Evolutionary conservation across 2,888 invertebrate species (phyloP).

Genomic region (Temnothorax rugatulus): DNA sequence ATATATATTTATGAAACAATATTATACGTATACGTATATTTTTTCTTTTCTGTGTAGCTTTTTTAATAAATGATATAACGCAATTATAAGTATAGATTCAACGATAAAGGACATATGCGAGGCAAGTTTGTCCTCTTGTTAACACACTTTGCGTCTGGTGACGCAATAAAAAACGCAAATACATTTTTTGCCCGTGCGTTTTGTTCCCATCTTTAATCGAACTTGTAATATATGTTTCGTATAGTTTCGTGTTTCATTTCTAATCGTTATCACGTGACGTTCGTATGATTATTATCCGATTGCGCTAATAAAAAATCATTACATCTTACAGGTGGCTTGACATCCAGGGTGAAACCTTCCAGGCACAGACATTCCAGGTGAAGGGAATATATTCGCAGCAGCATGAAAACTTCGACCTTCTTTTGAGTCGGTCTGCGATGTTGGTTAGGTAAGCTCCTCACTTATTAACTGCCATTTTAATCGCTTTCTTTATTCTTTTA

Average conservation of each 20-base stretch:
- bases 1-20: too few relatives aligned
- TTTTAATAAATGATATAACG: slow-evolving; percentile 1
- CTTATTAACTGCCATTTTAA: neutral
- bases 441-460: slow-evolving; percentile 82
- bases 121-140: slow-evolving; percentile 25
- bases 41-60: neutral
- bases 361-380: too few relatives aligned
- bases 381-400: slow-evolving; percentile 81
- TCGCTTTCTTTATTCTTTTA: neutral
- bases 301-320: slow-evolving; percentile 17
- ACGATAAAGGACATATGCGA: neutral
- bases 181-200: slow-evolving; percentile 14
- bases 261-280: neutral
- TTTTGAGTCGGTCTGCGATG: slow-evolving; percentile 84
- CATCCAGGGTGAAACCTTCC: slow-evolving; percentile 80
- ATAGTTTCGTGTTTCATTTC: neutral
- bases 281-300: slow-evolving; percentile 12
- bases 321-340: slow-evolving; percentile 82
- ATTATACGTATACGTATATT: neutral
- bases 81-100: neutral
- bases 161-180: neutral
- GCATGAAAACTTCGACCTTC: too few relatives aligned
- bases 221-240: neutral
- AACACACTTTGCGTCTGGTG: neutral
- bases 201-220: neutral